Evolutionary conservation across 2,888 invertebrate genomes (phyloP).

Genomic region (Sabatieria punctata): DNA sequence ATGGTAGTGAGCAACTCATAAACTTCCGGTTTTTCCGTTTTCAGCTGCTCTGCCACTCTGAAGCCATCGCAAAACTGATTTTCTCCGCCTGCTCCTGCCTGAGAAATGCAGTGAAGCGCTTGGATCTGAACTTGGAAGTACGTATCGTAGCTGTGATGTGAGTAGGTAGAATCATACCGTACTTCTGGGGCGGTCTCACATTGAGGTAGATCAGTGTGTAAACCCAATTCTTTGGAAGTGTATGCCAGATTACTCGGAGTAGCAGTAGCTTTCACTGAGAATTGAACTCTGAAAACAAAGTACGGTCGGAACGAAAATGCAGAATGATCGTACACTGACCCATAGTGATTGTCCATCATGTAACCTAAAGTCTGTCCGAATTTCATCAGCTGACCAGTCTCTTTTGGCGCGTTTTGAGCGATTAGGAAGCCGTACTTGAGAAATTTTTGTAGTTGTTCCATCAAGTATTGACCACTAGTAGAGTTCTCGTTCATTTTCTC

Average conservation of each 20-base stretch:
- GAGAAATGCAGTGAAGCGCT: slow-evolving; percentile 2
- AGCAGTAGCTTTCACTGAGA: slow-evolving; percentile 43
- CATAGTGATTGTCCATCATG: slow-evolving; percentile 51
- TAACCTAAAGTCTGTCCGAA: slow-evolving; percentile 48
- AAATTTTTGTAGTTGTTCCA: no score
- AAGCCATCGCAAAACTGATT: slow-evolving; percentile 49
- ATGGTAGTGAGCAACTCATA: slow-evolving; percentile 44
- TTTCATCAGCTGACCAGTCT: slow-evolving; percentile 41
- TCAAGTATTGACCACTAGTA: no score
- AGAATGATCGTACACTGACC: slow-evolving; percentile 34
- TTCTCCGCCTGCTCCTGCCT: slow-evolving; percentile 42
- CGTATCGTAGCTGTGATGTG: background rate
- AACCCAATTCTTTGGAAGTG: slow-evolving; percentile 46
- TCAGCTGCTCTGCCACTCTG: slow-evolving; percentile 38
- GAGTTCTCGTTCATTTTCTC: no score
- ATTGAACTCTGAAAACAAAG: slow-evolving; percentile 41
- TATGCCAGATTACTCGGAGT: slow-evolving; percentile 55
- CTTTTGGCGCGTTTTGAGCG: slow-evolving; percentile 43
- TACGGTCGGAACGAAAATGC: no score
- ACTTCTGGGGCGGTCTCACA: slow-evolving; percentile 54
- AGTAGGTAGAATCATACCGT: background rate
- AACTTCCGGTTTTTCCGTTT: no score
- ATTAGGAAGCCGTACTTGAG: slow-evolving; percentile 47
- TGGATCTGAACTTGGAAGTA: background rate
- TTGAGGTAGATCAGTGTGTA: slow-evolving; percentile 56